Conservation (phyloP, 2,888 invertebrate species). For the Oxyscelio sp. region DNA sequence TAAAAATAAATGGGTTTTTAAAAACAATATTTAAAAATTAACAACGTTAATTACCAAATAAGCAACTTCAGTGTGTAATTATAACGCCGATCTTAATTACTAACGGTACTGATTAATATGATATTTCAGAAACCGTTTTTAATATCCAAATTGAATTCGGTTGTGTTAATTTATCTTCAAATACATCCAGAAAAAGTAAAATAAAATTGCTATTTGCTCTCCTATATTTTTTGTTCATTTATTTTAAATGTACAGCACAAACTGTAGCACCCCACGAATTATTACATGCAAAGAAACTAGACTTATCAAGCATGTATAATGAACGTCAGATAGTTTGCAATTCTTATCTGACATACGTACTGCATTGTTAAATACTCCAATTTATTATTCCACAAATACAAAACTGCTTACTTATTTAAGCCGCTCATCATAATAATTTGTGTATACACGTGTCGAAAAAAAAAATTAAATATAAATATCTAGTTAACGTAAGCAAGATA, state of each 20-base stretch:
- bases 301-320: slow-evolving; percentile 50
- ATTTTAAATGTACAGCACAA: slow-evolving; percentile 3
- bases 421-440: slow-evolving; percentile 54
- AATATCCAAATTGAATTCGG: no score
- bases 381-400: slow-evolving; percentile 52
- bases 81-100: no score
- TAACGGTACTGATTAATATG: no score
- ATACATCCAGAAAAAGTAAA: no score
- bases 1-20: no score
- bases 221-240: no score
- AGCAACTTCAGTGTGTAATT: no score
- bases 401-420: slow-evolving; percentile 36
- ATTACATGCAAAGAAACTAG: slow-evolving; percentile 34
- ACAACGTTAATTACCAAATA: no score
- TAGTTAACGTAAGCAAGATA: slow-evolving; percentile 45
- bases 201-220: no score
- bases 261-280: not conserved
- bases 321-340: slow-evolving; percentile 34
- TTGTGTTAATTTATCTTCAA: no score
- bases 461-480: slow-evolving; percentile 55
- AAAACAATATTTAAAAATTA: no score
- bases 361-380: slow-evolving; percentile 62
- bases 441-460: slow-evolving; percentile 38
- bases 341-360: slow-evolving; percentile 45
- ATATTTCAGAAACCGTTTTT: no score